These are phyloP conservation scores for Pipistrellus nathusii DNA, from an alignment of 2,797 vertebrate genomes.

Conservation along the genomic window DNA sequence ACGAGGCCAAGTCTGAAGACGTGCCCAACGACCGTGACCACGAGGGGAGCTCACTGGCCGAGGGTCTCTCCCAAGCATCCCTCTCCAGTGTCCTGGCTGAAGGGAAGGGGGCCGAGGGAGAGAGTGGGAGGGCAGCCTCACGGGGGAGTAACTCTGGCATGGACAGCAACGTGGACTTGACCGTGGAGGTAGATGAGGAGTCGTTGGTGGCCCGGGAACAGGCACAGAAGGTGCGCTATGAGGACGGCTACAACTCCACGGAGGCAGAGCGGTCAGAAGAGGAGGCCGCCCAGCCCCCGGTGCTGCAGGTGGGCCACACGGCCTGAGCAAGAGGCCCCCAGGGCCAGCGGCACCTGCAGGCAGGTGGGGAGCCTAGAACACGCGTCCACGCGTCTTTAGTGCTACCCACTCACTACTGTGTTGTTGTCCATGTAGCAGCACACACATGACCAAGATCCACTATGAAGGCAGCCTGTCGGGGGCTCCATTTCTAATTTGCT, in stretches of 20 bases:
- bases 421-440: background rate
- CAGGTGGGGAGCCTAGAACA: background rate
- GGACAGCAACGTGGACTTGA: conserved; percentile 86
- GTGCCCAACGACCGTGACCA: conserved; percentile 65
- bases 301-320: conserved; percentile 87
- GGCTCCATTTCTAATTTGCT: background rate
- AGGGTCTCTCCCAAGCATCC: conserved; percentile 88
- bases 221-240: conserved; percentile 80
- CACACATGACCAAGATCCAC: background rate
- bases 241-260: conserved; percentile 48
- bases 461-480: background rate
- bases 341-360: accelerated
- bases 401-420: accelerated
- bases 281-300: conserved; percentile 80
- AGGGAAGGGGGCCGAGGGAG: conserved; percentile 80
- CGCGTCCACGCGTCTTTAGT: background rate
- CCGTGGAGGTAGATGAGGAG: conserved; percentile 87
- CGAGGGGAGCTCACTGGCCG: conserved; percentile 85
- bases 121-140: conserved; percentile 80
- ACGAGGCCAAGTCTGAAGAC: conserved; percentile 85
- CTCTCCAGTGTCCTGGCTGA: conserved; percentile 76
- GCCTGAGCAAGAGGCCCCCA: conserved; percentile 2
- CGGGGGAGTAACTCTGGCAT: conserved; percentile 72
- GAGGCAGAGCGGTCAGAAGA: conserved; percentile 82
- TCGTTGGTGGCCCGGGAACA: conserved; percentile 74